Evolutionary conservation across 2,888 invertebrate genomes (phyloP).

Genomic region (Melieria crassipennis): DNA sequence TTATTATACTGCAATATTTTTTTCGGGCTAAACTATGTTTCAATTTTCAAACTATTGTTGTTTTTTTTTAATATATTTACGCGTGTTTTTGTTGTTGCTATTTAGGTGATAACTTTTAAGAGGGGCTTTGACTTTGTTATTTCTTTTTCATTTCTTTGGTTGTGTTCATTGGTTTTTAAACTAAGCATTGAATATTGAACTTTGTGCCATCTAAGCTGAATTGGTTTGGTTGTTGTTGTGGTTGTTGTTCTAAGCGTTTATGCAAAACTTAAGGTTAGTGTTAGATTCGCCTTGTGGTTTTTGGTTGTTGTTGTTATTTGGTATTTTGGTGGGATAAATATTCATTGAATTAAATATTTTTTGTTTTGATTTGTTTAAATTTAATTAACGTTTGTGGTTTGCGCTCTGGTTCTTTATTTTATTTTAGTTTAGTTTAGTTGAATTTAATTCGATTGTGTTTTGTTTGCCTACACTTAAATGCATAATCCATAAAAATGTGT

Average conservation of each 20-base stretch:
- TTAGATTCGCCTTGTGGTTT: slow-evolving; percentile 21
- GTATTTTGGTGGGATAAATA: slow-evolving; percentile 60
- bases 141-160: slow-evolving; percentile 5
- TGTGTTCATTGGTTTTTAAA: slow-evolving; percentile 7
- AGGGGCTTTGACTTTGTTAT: slow-evolving; percentile 25
- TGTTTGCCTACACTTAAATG: no score
- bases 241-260: slow-evolving; percentile 23
- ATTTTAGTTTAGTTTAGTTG: no score
- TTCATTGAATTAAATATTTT: slow-evolving; percentile 39
- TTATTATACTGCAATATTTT: neutral
- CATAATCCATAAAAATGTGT: no score
- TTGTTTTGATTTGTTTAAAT: slow-evolving; percentile 13
- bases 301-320: slow-evolving; percentile 39
- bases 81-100: no score
- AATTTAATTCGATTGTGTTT: no score
- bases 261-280: neutral
- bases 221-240: slow-evolving; percentile 23
- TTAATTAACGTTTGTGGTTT: no score
- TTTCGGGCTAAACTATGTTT: slow-evolving; percentile 3
- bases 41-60: no score
- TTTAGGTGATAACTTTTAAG: neutral
- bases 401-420: no score
- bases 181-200: neutral
- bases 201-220: slow-evolving; percentile 11
- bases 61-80: no score